These are phyloP conservation scores for Xanthia togata DNA, from an alignment of 2,888 invertebrate genomes.

Conservation along the genomic window DNA sequence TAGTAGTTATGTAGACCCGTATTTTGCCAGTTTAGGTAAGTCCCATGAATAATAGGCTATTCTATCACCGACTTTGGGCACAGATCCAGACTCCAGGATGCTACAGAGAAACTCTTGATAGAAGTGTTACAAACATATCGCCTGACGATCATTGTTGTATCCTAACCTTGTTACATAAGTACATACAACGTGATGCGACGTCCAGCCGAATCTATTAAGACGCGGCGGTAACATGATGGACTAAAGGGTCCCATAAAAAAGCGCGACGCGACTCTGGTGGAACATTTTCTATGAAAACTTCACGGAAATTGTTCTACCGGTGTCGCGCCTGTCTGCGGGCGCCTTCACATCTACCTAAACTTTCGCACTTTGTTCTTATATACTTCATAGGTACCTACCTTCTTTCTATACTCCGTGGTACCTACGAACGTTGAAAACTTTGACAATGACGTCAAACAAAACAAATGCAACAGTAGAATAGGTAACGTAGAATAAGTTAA, in stretches of 20 bases:
- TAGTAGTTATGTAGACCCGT: not conserved
- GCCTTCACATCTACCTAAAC: not conserved
- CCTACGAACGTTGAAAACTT: too few species aligned
- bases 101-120: not conserved
- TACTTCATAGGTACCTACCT: too few species aligned
- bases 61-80: not conserved
- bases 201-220: constrained; percentile 7
- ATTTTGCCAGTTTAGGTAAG: not conserved
- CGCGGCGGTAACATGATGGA: not conserved
- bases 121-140: not conserved
- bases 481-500: too few species aligned
- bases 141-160: not conserved
- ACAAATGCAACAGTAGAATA: too few species aligned
- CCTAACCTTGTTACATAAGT: not conserved
- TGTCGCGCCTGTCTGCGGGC: too few species aligned
- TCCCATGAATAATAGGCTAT: not conserved
- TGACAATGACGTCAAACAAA: too few species aligned
- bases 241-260: too few species aligned
- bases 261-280: too few species aligned
- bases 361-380: not conserved
- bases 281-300: too few species aligned
- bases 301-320: too few species aligned
- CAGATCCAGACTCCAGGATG: not conserved
- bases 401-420: too few species aligned
- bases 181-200: not conserved